Evolutionary conservation across 2,113 vertebrate genomes (phyloP).

Genomic region (Pan troglodytes): NHGRI_mPanTro3-v2.1_pri NC_072415.2:26147501-26148000

Average conservation of each 20-base stretch:
- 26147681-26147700: not conserved
- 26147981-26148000: not conserved
- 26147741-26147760: not conserved
- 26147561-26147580: not conserved
- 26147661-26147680: not conserved
- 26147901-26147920: not conserved
- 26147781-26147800: not conserved
- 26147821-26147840: not conserved
- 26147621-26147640: not conserved
- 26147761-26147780: not conserved
- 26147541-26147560: not conserved
- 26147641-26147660: not conserved
- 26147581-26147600: not conserved
- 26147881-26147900: not conserved
- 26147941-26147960: not conserved
- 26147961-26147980: not conserved
- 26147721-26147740: not conserved
- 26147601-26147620: not conserved
- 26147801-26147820: not conserved
- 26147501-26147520: not conserved
- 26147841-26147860: not conserved
- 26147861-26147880: not conserved
- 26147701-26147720: not conserved
- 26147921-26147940: not conserved
- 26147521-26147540: not conserved